Evolutionary conservation across 1,140 invertebrate species (phyloP).

Genomic region (Pantala flavescens): DNA sequence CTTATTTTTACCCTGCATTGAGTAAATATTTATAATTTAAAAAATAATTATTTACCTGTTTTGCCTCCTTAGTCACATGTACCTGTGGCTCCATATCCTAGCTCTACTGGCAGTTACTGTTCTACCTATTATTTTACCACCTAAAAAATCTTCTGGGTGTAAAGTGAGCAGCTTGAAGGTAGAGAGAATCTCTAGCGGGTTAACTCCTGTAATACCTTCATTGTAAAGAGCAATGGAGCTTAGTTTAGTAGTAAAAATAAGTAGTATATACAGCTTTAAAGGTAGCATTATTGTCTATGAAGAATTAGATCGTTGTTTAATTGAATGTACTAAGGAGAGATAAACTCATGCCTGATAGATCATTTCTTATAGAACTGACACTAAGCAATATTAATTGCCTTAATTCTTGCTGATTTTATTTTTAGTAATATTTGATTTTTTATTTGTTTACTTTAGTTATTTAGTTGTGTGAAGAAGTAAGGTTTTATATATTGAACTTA

Average conservation of each 20-base stretch:
- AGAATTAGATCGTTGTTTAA: not conserved
- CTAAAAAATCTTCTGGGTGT: conserved; percentile 1
- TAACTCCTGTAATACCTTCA: not conserved
- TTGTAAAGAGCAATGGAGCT: not conserved
- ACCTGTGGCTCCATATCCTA: conserved; percentile 47
- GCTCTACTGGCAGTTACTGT: conserved; percentile 41
- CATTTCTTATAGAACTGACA: not conserved
- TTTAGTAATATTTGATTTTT: not conserved
- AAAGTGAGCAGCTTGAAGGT: not conserved
- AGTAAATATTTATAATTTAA: no score
- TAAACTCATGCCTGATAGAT: not conserved
- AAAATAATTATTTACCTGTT: no score
- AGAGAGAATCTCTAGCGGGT: not conserved
- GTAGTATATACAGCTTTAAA: not conserved
- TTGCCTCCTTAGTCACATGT: conserved; percentile 35
- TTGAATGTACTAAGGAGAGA: not conserved
- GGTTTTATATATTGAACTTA: not conserved
- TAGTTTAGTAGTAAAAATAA: not conserved
- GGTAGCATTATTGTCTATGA: not conserved
- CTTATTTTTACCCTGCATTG: no score
- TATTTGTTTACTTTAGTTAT: not conserved
- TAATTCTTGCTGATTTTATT: not conserved
- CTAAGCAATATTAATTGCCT: not conserved
- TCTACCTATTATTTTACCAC: conserved; percentile 33
- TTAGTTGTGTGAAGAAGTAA: not conserved